These are phyloP conservation scores for Gambusia affinis DNA, from an alignment of 2,113 vertebrate species.

Conservation along the genomic window DNA sequence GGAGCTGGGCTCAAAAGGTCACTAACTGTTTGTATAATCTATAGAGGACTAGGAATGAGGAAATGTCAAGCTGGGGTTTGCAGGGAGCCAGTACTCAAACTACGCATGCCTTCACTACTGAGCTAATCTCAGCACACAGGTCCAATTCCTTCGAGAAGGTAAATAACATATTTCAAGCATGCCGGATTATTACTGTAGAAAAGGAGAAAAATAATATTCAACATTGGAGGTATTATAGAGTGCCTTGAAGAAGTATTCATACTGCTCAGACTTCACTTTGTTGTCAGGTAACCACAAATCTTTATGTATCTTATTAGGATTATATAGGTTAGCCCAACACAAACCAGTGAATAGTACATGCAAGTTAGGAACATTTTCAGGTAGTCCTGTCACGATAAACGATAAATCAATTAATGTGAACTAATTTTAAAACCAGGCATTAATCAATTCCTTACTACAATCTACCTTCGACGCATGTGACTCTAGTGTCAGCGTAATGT, in stretches of 20 bases:
- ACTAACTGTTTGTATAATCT: conserved; percentile 17
- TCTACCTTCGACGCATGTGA: too few relatives aligned
- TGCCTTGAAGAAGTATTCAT: background rate
- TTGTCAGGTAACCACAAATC: background rate
- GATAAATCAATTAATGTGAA: too few relatives aligned
- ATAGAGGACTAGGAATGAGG: background rate
- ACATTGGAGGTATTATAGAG: background rate
- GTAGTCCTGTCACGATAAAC: too few relatives aligned
- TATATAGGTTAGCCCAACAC: background rate
- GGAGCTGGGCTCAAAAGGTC: conserved; percentile 13
- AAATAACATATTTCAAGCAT: background rate
- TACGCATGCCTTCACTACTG: background rate
- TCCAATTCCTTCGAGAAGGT: background rate
- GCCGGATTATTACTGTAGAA: background rate
- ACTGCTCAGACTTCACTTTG: background rate
- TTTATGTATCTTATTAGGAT: background rate
- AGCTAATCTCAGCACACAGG: background rate
- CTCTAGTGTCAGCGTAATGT: too few relatives aligned
- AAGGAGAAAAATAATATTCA: background rate
- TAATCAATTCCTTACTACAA: too few relatives aligned
- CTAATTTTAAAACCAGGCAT: too few relatives aligned
- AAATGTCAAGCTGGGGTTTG: conserved; percentile 13
- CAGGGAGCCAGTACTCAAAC: background rate
- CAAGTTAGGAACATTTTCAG: too few relatives aligned
- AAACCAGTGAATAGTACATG: background rate